A percentile compares a stretch with the other conserved stretches of the same genome.
Conservation (phyloP, 2,113 vertebrate species). For the Myotis davidii region DNA sequence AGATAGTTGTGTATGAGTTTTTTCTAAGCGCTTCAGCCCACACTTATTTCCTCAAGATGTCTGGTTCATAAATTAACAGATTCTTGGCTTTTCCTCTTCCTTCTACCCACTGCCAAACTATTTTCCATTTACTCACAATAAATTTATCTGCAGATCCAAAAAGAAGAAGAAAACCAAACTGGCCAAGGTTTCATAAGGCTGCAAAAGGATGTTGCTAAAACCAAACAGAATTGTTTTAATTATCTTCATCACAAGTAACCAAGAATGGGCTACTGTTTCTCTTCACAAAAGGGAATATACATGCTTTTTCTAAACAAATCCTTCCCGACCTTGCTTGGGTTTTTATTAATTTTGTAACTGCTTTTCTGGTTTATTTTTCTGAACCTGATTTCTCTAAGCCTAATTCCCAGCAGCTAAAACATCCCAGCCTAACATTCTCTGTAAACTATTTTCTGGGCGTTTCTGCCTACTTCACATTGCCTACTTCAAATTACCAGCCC, state of each 20-base stretch:
- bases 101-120: slow-evolving; percentile 59
- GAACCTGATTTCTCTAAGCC: neutral
- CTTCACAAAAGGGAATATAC: neutral
- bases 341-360: neutral
- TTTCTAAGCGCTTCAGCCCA: neutral
- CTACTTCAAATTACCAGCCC: neutral
- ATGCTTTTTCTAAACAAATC: neutral
- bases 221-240: slow-evolving; percentile 5
- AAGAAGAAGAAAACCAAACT: slow-evolving; percentile 38
- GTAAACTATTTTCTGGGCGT: neutral
- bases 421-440: neutral
- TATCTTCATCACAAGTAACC: neutral
- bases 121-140: slow-evolving; percentile 68
- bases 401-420: neutral
- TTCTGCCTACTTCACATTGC: neutral
- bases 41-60: slow-evolving; percentile 52
- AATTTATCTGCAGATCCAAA: slow-evolving; percentile 39
- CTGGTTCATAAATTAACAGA: slow-evolving; percentile 67
- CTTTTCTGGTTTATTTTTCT: slow-evolving; percentile 27
- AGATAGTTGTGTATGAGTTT: neutral
- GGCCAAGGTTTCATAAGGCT: neutral
- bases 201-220: slow-evolving; percentile 33
- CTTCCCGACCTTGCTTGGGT: neutral
- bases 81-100: slow-evolving; percentile 42
- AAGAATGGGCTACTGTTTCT: neutral